Conservation (phyloP, 2,797 vertebrate genomes). For the Schizopygopsis malacanthus region DNA sequence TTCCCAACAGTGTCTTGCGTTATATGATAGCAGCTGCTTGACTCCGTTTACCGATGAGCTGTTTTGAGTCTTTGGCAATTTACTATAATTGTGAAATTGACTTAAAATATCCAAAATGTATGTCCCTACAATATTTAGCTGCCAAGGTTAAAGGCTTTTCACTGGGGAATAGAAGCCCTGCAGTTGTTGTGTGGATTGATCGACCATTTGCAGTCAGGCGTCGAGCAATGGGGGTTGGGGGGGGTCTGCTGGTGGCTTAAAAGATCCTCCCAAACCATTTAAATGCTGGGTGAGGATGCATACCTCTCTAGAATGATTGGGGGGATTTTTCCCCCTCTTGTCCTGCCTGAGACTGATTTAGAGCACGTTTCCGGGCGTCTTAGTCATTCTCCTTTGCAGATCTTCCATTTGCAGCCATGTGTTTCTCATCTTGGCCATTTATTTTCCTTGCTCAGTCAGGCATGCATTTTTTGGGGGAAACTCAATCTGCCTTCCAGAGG, state of each 20-base stretch:
- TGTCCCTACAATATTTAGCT: background rate
- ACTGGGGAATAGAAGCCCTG: slow-evolving; percentile 27
- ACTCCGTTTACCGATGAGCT: background rate
- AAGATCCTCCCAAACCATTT: slow-evolving; percentile 47
- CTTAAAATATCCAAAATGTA: slow-evolving; percentile 20
- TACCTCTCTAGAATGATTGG: slow-evolving; percentile 26
- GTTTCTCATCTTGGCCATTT: slow-evolving; percentile 76
- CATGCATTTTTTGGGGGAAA: slow-evolving; percentile 71
- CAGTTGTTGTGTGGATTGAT: slow-evolving; percentile 54
- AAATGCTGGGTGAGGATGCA: slow-evolving; percentile 39
- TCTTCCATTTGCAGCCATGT: slow-evolving; percentile 70
- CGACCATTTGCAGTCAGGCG: slow-evolving; percentile 33
- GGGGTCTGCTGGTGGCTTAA: slow-evolving; percentile 40
- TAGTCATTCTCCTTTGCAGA: slow-evolving; percentile 28
- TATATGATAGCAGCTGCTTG: slow-evolving; percentile 1
- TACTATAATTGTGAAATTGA: slow-evolving; percentile 33
- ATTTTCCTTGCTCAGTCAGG: slow-evolving; percentile 68
- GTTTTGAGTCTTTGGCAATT: slow-evolving; percentile 3
- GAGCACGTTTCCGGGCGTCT: slow-evolving; percentile 25
- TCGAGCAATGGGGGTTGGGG: slow-evolving; percentile 58
- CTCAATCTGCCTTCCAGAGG: slow-evolving; percentile 64
- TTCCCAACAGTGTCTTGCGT: slow-evolving; percentile 22
- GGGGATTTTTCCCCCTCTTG: slow-evolving; percentile 12
- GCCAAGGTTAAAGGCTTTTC: slow-evolving; percentile 29
- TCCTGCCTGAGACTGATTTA: slow-evolving; percentile 33